A percentile compares a stretch with the other conserved stretches of the same genome.
Evolutionary conservation across 2,797 vertebrate species (phyloP).

Genomic region (Sebastes matsubarae): DNA sequence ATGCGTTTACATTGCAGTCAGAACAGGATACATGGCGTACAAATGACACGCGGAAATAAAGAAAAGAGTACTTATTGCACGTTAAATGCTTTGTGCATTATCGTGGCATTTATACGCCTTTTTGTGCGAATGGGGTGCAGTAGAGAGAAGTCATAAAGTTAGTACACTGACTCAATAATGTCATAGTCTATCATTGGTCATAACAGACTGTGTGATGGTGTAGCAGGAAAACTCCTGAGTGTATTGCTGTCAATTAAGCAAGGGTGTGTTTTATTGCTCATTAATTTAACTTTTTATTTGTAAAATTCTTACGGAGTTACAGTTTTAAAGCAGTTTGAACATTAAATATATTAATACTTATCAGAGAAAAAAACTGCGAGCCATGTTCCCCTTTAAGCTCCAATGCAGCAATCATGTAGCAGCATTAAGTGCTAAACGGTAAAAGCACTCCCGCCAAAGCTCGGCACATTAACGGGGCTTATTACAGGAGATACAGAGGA

Average conservation of each 20-base stretch:
- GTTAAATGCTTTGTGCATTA: too few relatives aligned
- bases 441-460: conserved; percentile 1
- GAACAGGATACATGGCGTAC: too few relatives aligned
- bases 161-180: not conserved
- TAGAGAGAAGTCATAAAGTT: not conserved
- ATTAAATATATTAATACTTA: not conserved
- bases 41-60: too few relatives aligned
- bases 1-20: too few relatives aligned
- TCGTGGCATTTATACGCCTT: too few relatives aligned
- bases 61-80: too few relatives aligned
- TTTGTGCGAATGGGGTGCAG: not conserved
- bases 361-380: not conserved
- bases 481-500: conserved; percentile 52
- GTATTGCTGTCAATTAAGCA: not conserved
- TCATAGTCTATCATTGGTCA: not conserved
- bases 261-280: not conserved
- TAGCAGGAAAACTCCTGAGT: not conserved
- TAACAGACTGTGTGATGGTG: not conserved
- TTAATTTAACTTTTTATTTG: not conserved
- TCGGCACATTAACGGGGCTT: not conserved
- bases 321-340: not conserved
- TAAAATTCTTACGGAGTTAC: not conserved
- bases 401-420: not conserved
- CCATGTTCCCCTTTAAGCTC: not conserved
- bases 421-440: conserved; percentile 18